phyloP scores from a whole-genome alignment of 2,797 vertebrate genomes.

The Brotogeris chrysoptera region DNA sequence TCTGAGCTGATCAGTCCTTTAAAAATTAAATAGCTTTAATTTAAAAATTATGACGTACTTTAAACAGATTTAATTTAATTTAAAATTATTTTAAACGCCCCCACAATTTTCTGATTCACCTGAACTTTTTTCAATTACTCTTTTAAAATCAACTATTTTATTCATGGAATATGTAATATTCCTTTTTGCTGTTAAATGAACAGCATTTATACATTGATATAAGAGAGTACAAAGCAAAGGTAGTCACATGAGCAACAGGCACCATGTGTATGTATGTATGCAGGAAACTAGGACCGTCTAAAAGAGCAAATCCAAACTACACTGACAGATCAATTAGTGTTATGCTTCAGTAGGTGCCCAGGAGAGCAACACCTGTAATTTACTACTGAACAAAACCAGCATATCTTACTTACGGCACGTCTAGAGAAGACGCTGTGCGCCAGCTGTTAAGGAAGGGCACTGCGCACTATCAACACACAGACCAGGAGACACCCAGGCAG shows the following conservation, averaged over 20 bases:
- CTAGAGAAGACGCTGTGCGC: neutral
- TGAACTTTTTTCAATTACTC: neutral
- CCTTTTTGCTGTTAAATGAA: neutral
- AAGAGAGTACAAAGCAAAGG: conserved; percentile 24
- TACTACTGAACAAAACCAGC: neutral
- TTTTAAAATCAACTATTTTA: neutral
- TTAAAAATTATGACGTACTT: neutral
- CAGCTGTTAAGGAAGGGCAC: neutral
- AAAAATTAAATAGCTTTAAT: neutral
- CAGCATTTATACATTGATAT: neutral
- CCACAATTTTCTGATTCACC: neutral
- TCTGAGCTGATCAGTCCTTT: neutral
- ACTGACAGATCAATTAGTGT: neutral
- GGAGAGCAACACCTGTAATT: neutral
- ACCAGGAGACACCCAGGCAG: neutral
- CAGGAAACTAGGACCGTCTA: neutral
- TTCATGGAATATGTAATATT: neutral
- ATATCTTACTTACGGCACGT: accelerated
- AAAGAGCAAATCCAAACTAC: neutral
- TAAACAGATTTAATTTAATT: neutral
- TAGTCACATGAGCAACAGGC: neutral
- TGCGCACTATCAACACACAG: accelerated
- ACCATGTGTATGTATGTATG: neutral
- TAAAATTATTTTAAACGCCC: neutral
- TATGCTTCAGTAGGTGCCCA: neutral